phyloP scores from a whole-genome alignment of 2,888 invertebrate genomes.

The Mycalesis mineus region DNA sequence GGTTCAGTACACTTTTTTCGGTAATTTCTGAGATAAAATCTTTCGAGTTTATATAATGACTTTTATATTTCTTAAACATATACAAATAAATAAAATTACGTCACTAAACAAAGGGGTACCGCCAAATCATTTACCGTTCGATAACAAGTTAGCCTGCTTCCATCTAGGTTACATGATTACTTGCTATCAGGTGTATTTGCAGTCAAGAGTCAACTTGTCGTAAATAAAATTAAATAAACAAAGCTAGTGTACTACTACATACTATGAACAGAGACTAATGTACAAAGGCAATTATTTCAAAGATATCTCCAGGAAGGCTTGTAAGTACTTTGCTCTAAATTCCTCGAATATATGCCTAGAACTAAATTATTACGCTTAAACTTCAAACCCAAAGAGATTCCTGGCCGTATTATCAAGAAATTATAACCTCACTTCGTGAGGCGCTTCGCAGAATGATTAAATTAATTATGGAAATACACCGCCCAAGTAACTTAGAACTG shows the following conservation, averaged over 20 bases:
- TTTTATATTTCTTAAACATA: too few species aligned
- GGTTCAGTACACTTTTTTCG: slow-evolving; percentile 2
- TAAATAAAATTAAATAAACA: too few species aligned
- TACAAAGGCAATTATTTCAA: neutral
- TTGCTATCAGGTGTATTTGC: too few species aligned
- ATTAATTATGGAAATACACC: neutral
- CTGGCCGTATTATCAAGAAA: neutral
- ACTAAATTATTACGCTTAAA: slow-evolving; percentile 1
- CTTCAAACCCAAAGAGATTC: slow-evolving; percentile 13
- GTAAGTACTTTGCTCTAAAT: slow-evolving; percentile 5
- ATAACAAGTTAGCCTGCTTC: neutral
- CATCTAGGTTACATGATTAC: too few species aligned
- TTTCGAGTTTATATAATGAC: too few species aligned
- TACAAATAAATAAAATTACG: too few species aligned
- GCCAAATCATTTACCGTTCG: neutral
- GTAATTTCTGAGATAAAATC: neutral
- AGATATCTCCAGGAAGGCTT: neutral
- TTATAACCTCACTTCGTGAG: slow-evolving; percentile 5
- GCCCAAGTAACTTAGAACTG: too few species aligned
- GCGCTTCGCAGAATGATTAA: neutral
- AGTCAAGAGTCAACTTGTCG: too few species aligned
- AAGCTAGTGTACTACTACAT: neutral
- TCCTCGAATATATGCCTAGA: slow-evolving; percentile 9
- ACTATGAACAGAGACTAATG: neutral
- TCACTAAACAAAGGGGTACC: neutral